These are phyloP conservation scores for Nixonia krombeini DNA, from an alignment of 1,140 invertebrate species.

Conservation along the genomic window DNA sequence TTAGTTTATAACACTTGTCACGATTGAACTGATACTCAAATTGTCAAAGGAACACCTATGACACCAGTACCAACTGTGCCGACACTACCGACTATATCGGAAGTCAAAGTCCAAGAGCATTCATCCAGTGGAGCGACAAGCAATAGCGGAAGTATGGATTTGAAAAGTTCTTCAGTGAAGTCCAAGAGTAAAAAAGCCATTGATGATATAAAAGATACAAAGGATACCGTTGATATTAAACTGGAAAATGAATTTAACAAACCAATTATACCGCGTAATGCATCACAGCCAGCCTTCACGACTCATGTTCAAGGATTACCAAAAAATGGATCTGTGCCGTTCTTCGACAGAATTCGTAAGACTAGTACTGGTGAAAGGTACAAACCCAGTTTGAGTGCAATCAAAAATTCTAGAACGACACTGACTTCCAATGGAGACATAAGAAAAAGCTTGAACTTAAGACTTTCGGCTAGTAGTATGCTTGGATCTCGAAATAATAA, in stretches of 20 bases:
- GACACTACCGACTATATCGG: conserved; percentile 88
- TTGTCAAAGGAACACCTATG: conserved; percentile 75
- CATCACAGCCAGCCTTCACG: conserved; percentile 87
- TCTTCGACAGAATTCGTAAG: conserved; percentile 87
- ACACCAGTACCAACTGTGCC: conserved; percentile 84
- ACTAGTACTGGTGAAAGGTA: conserved; percentile 83
- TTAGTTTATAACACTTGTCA: conserved; percentile 23
- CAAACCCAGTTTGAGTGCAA: conserved; percentile 84
- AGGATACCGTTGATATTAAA: too few relatives aligned
- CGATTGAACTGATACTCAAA: conserved; percentile 52
- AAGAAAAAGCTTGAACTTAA: conserved; percentile 72
- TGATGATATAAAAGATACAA: conserved; percentile 65
- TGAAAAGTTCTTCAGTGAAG: conserved; percentile 59
- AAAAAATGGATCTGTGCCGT: conserved; percentile 90
- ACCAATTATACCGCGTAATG: conserved; percentile 81
- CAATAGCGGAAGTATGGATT: conserved; percentile 68
- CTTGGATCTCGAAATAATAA: conserved; percentile 76
- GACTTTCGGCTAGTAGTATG: conserved; percentile 75
- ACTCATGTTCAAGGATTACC: conserved; percentile 83
- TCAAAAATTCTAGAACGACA: conserved; percentile 72
- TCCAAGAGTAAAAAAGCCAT: conserved; percentile 62
- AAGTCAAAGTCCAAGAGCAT: conserved; percentile 82
- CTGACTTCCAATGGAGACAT: conserved; percentile 73
- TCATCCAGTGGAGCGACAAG: conserved; percentile 72
- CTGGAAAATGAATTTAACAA: conserved; percentile 68